phyloP scores from a whole-genome alignment of 2,113 vertebrate genomes.

The Vombatus ursinus region DNA sequence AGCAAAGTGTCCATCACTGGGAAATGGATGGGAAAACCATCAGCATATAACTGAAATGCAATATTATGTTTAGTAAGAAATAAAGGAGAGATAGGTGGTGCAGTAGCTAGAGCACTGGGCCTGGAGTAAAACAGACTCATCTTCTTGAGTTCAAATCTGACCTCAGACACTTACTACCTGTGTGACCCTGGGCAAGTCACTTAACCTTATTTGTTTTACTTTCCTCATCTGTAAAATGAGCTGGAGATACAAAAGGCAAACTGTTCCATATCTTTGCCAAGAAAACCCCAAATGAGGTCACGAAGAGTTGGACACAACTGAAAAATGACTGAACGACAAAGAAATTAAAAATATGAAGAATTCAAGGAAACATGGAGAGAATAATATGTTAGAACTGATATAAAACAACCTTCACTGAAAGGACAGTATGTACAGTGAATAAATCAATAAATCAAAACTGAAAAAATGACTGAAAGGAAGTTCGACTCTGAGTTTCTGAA shows the following conservation, averaged over 20 bases:
- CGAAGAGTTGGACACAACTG: background rate
- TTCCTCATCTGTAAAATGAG: background rate
- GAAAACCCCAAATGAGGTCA: background rate
- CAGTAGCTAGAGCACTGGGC: background rate
- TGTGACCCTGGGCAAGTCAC: background rate
- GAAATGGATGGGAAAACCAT: background rate
- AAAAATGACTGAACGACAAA: background rate
- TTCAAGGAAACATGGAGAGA: background rate
- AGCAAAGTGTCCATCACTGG: background rate
- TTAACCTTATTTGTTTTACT: background rate
- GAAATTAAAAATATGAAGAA: background rate
- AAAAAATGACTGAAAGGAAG: background rate
- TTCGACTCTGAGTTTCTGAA: background rate
- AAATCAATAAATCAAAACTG: background rate
- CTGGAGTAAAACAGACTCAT: background rate
- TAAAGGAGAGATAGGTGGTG: background rate
- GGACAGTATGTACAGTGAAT: background rate
- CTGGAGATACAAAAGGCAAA: background rate
- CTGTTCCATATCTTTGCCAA: background rate
- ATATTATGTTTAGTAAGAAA: background rate
- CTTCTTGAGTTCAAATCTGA: background rate
- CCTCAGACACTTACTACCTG: too few relatives aligned
- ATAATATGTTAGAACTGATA: background rate
- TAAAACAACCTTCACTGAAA: background rate
- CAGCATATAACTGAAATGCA: background rate